These are phyloP conservation scores for Pocillopora grandis DNA, from an alignment of 92 coral and sea anemone genomes.

Conservation along the genomic window DNA sequence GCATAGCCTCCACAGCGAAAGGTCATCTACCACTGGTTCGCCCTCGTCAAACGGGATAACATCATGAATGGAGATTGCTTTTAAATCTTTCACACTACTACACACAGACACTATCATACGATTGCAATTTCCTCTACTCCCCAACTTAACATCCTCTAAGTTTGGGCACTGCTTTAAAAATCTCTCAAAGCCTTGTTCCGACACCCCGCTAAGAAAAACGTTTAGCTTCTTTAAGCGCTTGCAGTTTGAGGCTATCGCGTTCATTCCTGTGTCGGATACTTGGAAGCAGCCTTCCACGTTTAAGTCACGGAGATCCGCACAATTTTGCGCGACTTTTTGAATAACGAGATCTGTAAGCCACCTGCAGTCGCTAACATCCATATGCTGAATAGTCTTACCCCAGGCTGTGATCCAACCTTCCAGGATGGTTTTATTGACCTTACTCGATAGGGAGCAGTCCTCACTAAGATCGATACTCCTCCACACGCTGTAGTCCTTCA, in stretches of 20 bases:
- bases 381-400: conserved; percentile 65
- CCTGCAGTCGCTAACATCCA: conserved; percentile 62
- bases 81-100: conserved; percentile 29
- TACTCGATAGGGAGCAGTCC: conserved; percentile 44
- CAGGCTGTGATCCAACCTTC: conserved; percentile 70
- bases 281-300: conserved; percentile 72
- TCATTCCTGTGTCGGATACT: conserved; percentile 46
- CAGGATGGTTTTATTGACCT: conserved; percentile 46
- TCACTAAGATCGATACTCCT: conserved; percentile 66
- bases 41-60: conserved; percentile 73
- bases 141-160: conserved; percentile 57
- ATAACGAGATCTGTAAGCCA: conserved; percentile 82
- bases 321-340: conserved; percentile 55
- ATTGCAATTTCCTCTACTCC: conserved; percentile 79
- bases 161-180: conserved; percentile 65
- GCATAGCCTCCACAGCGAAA: conserved; percentile 58
- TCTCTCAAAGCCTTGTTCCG: conserved; percentile 68
- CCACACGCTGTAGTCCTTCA: conserved; percentile 88
- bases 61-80: conserved; percentile 72
- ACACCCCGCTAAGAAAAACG: conserved; percentile 65
- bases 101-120: conserved; percentile 40
- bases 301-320: conserved; percentile 65
- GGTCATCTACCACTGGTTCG: conserved; percentile 73
- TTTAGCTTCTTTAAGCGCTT: conserved; percentile 57
- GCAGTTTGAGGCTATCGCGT: conserved; percentile 66